Percentiles rank a stretch among this genome's conserved stretches.
phyloP scores from a whole-genome alignment of 64 coral and sea anemone species.

The Hydrozoanthus tunicans region DNA sequence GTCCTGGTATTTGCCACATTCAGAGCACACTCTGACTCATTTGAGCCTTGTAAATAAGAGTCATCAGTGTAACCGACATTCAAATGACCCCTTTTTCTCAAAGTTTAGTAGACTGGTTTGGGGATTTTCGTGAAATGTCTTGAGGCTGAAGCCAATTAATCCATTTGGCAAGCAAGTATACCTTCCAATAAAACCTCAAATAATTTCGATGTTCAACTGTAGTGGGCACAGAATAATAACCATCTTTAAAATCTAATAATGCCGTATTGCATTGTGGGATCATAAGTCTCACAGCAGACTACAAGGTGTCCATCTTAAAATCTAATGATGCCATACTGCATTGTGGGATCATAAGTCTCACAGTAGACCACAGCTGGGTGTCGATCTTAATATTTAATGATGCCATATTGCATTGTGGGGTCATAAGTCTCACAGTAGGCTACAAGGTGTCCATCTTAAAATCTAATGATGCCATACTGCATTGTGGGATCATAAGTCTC shows the following conservation, averaged over 20 bases:
- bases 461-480: constrained; percentile 30
- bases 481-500: constrained; percentile 36
- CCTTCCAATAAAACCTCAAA: no score
- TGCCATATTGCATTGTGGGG: constrained; percentile 16
- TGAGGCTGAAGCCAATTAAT: no score
- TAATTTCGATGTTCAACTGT: no score
- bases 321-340: constrained; percentile 29
- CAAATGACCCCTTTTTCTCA: no score
- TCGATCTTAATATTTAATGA: constrained; percentile 17
- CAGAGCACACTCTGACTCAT: no score
- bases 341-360: constrained; percentile 39
- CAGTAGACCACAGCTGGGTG: constrained; percentile 38
- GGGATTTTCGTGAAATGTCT: no score
- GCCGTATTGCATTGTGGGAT: constrained; percentile 17
- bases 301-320: constrained; percentile 59
- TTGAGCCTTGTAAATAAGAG: no score
- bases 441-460: constrained; percentile 56
- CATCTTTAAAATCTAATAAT: constrained; percentile 9
- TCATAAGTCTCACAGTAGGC: constrained; percentile 59
- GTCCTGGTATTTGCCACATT: no score
- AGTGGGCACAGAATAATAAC: no score
- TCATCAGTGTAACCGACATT: no score
- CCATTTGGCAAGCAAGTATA: no score
- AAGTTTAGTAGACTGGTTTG: no score
- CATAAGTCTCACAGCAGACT: constrained; percentile 59